phyloP scores from a whole-genome alignment of 1,140 invertebrate genomes.

The Bombus fervidus region DNA sequence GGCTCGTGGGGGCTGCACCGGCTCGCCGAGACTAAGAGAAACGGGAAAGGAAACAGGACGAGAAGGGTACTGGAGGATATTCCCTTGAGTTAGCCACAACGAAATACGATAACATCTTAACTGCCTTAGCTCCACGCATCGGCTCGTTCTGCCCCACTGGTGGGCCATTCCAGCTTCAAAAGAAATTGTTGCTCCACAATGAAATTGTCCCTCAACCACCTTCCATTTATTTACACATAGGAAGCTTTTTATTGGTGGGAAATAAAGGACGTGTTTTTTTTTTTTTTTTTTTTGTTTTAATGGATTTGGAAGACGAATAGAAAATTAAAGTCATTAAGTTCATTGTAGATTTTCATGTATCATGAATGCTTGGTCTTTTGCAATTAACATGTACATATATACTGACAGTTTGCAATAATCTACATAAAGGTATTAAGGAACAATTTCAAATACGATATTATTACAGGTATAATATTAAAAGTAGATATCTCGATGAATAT shows the following conservation, averaged over 20 bases:
- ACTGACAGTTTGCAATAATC: background rate
- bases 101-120: slow-evolving; percentile 69
- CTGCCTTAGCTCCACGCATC: slow-evolving; percentile 53
- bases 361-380: too few relatives aligned
- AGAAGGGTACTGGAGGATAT: slow-evolving; percentile 44
- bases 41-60: slow-evolving; percentile 23
- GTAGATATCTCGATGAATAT: background rate
- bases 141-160: slow-evolving; percentile 47
- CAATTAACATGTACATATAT: too few relatives aligned
- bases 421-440: background rate
- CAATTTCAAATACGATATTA: background rate
- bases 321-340: too few relatives aligned
- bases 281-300: background rate
- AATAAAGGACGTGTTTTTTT: background rate
- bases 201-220: slow-evolving; percentile 11
- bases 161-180: slow-evolving; percentile 31
- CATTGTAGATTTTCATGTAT: too few relatives aligned
- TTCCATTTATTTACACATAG: background rate
- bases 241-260: background rate
- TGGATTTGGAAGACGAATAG: too few relatives aligned
- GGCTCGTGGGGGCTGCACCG: slow-evolving; percentile 10
- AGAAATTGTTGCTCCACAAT: slow-evolving; percentile 47
- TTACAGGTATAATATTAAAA: background rate
- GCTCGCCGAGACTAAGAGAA: background rate
- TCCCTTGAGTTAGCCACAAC: slow-evolving; percentile 53